phyloP scores from a whole-genome alignment of 2,888 invertebrate species.

The Hypolimnas misippus region DNA sequence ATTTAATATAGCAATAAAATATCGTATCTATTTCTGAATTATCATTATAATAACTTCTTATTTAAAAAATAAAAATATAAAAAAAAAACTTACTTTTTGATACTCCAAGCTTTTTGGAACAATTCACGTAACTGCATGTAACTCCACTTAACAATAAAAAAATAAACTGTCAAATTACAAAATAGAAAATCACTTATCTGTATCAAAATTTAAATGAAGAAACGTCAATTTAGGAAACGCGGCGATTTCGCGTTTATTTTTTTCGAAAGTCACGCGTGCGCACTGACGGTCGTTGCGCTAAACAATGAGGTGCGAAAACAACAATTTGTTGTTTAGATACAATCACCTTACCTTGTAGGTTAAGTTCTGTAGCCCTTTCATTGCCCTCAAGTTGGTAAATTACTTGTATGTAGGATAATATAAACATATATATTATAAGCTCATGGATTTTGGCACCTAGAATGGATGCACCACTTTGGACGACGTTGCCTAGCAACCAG shows the following conservation, averaged over 20 bases:
- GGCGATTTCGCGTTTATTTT: neutral
- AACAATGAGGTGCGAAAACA: conserved; percentile 24
- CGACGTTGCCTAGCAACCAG: too few species aligned
- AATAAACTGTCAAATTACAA: neutral
- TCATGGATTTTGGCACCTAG: too few species aligned
- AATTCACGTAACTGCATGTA: neutral
- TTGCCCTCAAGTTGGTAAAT: neutral
- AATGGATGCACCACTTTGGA: too few species aligned
- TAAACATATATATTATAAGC: too few species aligned
- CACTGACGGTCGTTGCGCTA: conserved; percentile 19
- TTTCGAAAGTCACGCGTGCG: conserved; percentile 23
- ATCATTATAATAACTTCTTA: too few species aligned
- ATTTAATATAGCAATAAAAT: too few species aligned
- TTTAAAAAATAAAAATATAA: too few species aligned
- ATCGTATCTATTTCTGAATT: too few species aligned
- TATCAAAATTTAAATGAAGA: neutral
- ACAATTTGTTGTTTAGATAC: conserved; percentile 24
- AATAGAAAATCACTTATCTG: neutral
- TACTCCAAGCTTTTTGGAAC: neutral
- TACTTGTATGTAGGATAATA: neutral
- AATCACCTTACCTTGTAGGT: conserved; percentile 12
- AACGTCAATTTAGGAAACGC: neutral
- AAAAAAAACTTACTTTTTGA: conserved; percentile 3
- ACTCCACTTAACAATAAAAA: neutral
- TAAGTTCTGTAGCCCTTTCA: conserved; percentile 9